Evolutionary conservation across 2,888 invertebrate genomes (phyloP).

Genomic region (Nemotelus pantherinus): DNA sequence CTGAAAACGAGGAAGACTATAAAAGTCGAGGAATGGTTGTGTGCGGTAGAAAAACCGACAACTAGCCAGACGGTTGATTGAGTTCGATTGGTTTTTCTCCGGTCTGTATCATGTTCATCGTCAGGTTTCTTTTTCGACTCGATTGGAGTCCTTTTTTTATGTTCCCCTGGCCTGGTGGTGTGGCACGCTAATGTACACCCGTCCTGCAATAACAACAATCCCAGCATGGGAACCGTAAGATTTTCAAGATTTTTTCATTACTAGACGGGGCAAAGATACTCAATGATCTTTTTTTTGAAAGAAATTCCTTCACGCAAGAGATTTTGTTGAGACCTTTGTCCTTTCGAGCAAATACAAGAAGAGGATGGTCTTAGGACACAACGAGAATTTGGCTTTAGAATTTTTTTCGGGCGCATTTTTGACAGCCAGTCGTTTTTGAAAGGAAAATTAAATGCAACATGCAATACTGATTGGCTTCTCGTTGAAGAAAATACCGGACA

Average conservation of each 20-base stretch:
- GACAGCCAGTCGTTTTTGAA: not conserved
- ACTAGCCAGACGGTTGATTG: not conserved
- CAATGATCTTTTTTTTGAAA: constrained; percentile 8
- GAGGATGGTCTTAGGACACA: not conserved
- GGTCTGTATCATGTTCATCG: not conserved
- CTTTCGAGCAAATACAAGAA: not conserved
- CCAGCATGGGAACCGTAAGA: constrained; percentile 13
- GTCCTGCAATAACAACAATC: constrained; percentile 7
- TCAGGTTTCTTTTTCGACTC: not conserved
- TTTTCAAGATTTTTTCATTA: constrained; percentile 6
- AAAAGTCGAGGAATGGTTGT: constrained; percentile 13
- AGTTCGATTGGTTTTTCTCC: constrained; percentile 13
- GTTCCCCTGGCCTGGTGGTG: not conserved
- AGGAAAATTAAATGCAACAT: constrained; percentile 33
- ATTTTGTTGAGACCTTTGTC: constrained; percentile 16
- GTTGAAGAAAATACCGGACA: not conserved
- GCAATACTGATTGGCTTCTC: constrained; percentile 8
- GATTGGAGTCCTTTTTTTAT: not conserved
- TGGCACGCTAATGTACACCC: constrained; percentile 11
- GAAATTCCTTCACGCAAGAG: constrained; percentile 27
- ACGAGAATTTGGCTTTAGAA: not conserved
- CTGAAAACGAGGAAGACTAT: constrained; percentile 36
- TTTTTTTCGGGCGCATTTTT: too few species aligned
- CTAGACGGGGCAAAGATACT: not conserved
- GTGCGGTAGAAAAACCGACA: not conserved